These are phyloP conservation scores for Stenotaenia linearis DNA, from an alignment of 2,888 invertebrate genomes.

Conservation along the genomic window DNA sequence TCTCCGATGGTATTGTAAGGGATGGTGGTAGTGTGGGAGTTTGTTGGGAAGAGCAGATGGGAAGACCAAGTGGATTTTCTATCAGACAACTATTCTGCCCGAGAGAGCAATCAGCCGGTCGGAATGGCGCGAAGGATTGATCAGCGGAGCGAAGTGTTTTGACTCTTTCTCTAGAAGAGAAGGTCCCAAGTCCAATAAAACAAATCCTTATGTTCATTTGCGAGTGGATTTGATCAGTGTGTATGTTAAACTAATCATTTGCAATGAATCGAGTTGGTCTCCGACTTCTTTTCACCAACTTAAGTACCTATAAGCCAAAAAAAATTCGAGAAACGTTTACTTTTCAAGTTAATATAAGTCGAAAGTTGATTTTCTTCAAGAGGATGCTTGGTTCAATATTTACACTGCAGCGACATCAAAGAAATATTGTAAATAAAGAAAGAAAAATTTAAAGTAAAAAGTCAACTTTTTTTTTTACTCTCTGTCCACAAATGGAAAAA, in stretches of 20 bases:
- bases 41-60: slow-evolving; percentile 19
- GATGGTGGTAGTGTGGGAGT: slow-evolving; percentile 19
- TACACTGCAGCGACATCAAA: background rate
- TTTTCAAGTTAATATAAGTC: background rate
- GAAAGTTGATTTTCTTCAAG: background rate
- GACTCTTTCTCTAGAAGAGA: background rate
- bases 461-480: background rate
- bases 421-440: background rate
- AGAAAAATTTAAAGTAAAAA: background rate
- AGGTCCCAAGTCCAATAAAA: background rate
- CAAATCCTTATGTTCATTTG: background rate
- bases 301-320: background rate
- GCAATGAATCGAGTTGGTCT: background rate
- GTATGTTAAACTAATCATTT: background rate
- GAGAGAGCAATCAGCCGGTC: slow-evolving; percentile 19
- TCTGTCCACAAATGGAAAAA: background rate
- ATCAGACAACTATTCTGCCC: slow-evolving; percentile 23
- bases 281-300: background rate
- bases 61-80: slow-evolving; percentile 26
- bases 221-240: background rate
- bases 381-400: background rate
- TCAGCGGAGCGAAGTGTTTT: slow-evolving; percentile 12
- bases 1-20: background rate
- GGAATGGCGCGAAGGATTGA: slow-evolving; percentile 24
- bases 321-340: background rate